Conservation (phyloP, 2,113 vertebrate genomes). For the Tichodroma muraria region DNA sequence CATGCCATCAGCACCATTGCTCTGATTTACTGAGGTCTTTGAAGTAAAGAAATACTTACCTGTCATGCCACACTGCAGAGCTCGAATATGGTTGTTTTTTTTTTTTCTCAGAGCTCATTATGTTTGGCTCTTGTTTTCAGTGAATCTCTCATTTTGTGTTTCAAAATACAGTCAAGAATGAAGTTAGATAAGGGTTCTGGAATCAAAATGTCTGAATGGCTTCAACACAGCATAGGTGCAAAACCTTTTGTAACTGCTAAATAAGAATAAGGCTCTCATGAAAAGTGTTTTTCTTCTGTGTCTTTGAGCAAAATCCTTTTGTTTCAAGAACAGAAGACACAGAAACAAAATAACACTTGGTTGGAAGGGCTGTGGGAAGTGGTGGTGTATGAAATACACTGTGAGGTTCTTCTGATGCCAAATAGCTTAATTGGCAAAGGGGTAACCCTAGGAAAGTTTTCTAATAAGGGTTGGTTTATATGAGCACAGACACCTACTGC, state of each 20-base stretch:
- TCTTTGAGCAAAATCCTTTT: background rate
- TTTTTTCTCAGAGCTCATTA: conserved; percentile 35
- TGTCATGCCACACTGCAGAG: conserved; percentile 15
- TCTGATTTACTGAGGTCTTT: conserved; percentile 58
- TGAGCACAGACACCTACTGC: background rate
- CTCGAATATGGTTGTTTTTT: background rate
- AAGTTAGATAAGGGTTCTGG: background rate
- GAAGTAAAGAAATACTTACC: conserved; percentile 43
- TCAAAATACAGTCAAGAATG: background rate
- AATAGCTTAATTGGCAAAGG: background rate
- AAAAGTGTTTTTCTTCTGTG: background rate
- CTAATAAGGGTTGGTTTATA: background rate
- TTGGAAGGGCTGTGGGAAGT: background rate
- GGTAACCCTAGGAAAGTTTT: background rate
- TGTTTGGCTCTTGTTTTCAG: conserved; percentile 1
- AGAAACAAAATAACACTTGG: background rate
- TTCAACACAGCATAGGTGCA: background rate
- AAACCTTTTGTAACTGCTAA: background rate
- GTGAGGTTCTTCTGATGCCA: background rate
- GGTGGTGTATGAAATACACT: fast-evolving
- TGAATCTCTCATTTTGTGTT: conserved; percentile 28
- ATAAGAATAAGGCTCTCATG: background rate
- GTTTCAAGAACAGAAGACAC: background rate
- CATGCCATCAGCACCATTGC: background rate
- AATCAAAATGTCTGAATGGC: background rate